Conservation (phyloP, 2,113 vertebrate genomes). For the Numida meleagris region DNA sequence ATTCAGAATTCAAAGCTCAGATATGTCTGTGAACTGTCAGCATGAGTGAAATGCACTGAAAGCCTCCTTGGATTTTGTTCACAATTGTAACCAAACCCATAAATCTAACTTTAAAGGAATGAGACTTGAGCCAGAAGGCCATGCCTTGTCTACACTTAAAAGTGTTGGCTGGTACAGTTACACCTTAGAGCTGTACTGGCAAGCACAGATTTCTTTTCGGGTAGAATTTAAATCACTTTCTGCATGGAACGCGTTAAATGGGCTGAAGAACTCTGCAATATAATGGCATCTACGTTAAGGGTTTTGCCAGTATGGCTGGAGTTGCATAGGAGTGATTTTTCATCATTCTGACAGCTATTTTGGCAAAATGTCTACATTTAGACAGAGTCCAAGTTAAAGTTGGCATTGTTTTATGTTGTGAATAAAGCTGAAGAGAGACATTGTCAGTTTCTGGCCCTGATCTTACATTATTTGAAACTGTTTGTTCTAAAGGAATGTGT, state of each 20-base stretch:
- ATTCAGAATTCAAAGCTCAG: conserved; percentile 14
- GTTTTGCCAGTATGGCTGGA: neutral
- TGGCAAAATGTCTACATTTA: conserved; percentile 22
- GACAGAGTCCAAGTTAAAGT: conserved; percentile 39
- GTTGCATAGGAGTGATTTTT: conserved; percentile 19
- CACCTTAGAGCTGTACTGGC: conserved; percentile 64
- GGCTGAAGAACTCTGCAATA: neutral
- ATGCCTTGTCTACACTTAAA: conserved; percentile 42
- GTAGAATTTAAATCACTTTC: conserved; percentile 40
- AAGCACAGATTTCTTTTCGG: neutral
- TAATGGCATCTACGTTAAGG: neutral
- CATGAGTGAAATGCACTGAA: conserved; percentile 19
- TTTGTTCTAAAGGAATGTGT: conserved; percentile 54
- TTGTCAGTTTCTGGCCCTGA: conserved; percentile 27
- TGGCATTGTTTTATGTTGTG: conserved; percentile 23
- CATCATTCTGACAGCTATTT: conserved; percentile 49
- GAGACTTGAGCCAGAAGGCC: conserved; percentile 18
- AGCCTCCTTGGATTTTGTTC: conserved; percentile 8
- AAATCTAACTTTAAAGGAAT: conserved; percentile 54
- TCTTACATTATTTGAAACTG: conserved; percentile 54
- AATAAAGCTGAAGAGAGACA: conserved; percentile 26
- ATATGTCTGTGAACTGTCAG: conserved; percentile 28
- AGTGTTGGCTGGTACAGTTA: conserved; percentile 44
- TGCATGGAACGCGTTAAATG: neutral
- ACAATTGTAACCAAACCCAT: conserved; percentile 43